phyloP scores from a whole-genome alignment of 2,888 invertebrate genomes.

The Incurvaria masculella region DNA sequence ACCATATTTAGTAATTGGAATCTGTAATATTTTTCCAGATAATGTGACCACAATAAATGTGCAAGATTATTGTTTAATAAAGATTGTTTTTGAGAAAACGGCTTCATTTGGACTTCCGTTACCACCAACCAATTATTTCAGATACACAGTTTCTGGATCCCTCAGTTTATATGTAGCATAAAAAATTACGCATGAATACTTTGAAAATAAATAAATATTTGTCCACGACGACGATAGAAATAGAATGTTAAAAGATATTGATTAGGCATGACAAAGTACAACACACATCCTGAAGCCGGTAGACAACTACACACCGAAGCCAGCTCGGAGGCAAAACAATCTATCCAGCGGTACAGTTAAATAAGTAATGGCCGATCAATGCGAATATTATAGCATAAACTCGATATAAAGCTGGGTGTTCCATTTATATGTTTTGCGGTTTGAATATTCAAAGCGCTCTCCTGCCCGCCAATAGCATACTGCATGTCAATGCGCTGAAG shows the following conservation, averaged over 20 bases:
- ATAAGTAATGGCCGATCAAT: conserved; percentile 49
- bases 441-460: conserved; percentile 56
- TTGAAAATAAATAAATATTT: too few relatives aligned
- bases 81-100: too few relatives aligned
- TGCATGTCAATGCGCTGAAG: conserved; percentile 49
- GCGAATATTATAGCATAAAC: conserved; percentile 49
- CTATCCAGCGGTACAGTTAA: conserved; percentile 47
- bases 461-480: conserved; percentile 53
- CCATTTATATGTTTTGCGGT: conserved; percentile 52
- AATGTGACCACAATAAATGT: too few relatives aligned
- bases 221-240: too few relatives aligned
- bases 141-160: too few relatives aligned
- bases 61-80: too few relatives aligned
- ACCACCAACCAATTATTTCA: too few relatives aligned
- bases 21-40: too few relatives aligned
- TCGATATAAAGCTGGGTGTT: conserved; percentile 47
- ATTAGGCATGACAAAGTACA: not conserved
- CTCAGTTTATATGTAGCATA: too few relatives aligned
- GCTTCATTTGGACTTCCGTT: too few relatives aligned
- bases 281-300: conserved; percentile 43
- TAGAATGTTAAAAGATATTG: not conserved
- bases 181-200: too few relatives aligned
- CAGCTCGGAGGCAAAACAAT: conserved; percentile 51
- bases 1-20: too few relatives aligned
- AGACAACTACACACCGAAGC: conserved; percentile 55